phyloP scores from a whole-genome alignment of 2,888 invertebrate genomes.

The Lissocephala sabroskyi region DNA sequence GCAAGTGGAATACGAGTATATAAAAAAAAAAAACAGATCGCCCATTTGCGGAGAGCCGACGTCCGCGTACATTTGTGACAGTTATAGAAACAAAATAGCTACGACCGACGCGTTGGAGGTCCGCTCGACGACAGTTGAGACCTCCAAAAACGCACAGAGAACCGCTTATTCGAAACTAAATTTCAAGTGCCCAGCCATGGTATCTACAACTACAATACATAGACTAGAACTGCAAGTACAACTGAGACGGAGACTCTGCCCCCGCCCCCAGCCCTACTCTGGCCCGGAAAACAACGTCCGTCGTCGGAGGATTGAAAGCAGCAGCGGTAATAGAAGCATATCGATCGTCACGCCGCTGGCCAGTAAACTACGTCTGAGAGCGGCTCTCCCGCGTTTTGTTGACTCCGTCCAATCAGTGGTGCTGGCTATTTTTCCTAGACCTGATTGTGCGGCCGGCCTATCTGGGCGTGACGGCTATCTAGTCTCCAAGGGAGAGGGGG shows the following conservation, averaged over 20 bases:
- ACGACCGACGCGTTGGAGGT: not conserved
- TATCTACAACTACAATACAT: too few species aligned
- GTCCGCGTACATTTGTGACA: conserved; percentile 21
- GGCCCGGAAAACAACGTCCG: too few species aligned
- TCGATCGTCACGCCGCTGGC: conserved; percentile 21
- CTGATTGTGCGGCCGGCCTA: too few species aligned
- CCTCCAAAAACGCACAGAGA: conserved; percentile 7
- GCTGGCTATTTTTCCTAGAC: too few species aligned
- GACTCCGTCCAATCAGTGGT: too few species aligned
- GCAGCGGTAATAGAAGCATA: conserved; percentile 14
- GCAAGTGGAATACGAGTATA: not conserved
- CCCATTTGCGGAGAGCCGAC: conserved; percentile 5
- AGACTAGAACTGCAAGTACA: too few species aligned
- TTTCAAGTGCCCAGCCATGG: too few species aligned
- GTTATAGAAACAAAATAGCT: conserved; percentile 9
- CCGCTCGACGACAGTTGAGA: conserved; percentile 9
- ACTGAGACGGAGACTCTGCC: too few species aligned
- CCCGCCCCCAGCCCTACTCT: too few species aligned
- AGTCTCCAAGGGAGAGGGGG: too few species aligned
- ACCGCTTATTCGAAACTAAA: conserved; percentile 50
- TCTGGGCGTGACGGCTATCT: too few species aligned
- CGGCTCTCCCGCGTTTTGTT: conserved; percentile 19
- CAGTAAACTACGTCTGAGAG: conserved; percentile 12
- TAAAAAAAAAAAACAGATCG: not conserved
- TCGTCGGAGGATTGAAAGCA: conserved; percentile 30